Evolutionary conservation across 1,140 invertebrate species (phyloP).

Genomic region (Drosophila saltans): DNA sequence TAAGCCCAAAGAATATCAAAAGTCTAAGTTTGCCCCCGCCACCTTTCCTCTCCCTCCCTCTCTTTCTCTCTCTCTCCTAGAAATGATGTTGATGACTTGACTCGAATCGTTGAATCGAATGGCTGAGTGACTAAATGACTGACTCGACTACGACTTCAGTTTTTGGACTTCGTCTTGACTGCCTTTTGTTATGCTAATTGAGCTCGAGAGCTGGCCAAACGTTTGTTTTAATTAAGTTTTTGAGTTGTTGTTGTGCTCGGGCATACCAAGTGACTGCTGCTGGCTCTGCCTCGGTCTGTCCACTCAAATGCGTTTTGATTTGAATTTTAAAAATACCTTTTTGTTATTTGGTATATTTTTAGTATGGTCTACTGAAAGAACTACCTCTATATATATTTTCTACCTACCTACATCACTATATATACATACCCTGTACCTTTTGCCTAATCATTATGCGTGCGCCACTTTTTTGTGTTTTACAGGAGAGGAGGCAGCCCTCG

Average conservation of each 20-base stretch:
- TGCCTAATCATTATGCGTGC: conserved; percentile 58
- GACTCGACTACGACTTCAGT: conserved; percentile 53
- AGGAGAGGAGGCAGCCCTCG: conserved; percentile 14
- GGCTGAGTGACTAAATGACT: conserved; percentile 30
- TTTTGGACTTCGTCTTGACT: conserved; percentile 42
- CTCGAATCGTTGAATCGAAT: conserved; percentile 14
- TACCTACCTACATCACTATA: neutral
- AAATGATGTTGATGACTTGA: conserved; percentile 44
- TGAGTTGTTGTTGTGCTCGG: conserved; percentile 55
- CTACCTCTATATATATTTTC: neutral
- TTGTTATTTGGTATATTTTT: conserved; percentile 26
- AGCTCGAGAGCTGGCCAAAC: conserved; percentile 53
- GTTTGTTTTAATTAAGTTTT: conserved; percentile 78
- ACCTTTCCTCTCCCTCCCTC: conserved; percentile 9
- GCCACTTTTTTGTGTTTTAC: conserved; percentile 46
- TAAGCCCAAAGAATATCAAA: conserved; percentile 54
- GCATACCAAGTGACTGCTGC: conserved; percentile 54
- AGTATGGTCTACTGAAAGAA: neutral
- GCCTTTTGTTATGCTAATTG: conserved; percentile 76
- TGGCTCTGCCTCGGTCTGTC: conserved; percentile 14
- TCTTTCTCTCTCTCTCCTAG: neutral
- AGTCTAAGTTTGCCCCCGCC: conserved; percentile 55
- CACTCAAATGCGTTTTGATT: conserved; percentile 53
- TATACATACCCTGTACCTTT: conserved; percentile 11
- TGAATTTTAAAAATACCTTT: conserved; percentile 62